Percentiles rank a stretch among this genome's conserved stretches.
Conservation (phyloP, 2,797 vertebrate species). For the Meda fulgida region DNA sequence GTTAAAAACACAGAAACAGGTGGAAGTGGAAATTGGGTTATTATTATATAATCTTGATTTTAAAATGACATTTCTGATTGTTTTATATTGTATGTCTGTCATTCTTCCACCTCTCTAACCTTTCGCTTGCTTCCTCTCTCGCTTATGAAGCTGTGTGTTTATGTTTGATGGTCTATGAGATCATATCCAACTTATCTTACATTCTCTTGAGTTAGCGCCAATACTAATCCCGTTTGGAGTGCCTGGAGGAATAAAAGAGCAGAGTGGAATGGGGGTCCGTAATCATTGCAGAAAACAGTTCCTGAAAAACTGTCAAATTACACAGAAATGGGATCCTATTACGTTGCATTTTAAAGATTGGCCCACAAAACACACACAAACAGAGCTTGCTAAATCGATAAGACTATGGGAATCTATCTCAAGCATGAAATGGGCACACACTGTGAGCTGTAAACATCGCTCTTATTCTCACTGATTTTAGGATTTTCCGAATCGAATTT, state of each 20-base stretch:
- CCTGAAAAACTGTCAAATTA: constrained; percentile 30
- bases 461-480: constrained; percentile 10
- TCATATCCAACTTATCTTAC: constrained; percentile 14
- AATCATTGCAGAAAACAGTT: constrained; percentile 31
- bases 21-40: too few species aligned
- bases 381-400: background rate
- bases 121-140: background rate
- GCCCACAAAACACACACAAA: background rate
- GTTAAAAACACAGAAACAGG: too few species aligned
- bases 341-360: constrained; percentile 1
- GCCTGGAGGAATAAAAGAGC: background rate
- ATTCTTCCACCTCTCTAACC: background rate
- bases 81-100: background rate
- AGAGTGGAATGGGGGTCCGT: background rate
- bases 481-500: constrained; percentile 11
- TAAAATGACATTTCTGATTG: too few species aligned
- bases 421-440: background rate
- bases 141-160: background rate
- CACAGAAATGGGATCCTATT: constrained; percentile 15
- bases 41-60: too few species aligned
- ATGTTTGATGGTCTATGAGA: constrained; percentile 18
- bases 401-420: background rate
- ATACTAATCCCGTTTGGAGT: constrained; percentile 14
- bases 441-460: background rate
- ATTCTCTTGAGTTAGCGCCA: background rate